Percentiles rank a stretch among this genome's conserved stretches.
These are phyloP conservation scores for Morpho deidamia DNA, from an alignment of 2,888 invertebrate genomes.

Conservation along the genomic window DNA sequence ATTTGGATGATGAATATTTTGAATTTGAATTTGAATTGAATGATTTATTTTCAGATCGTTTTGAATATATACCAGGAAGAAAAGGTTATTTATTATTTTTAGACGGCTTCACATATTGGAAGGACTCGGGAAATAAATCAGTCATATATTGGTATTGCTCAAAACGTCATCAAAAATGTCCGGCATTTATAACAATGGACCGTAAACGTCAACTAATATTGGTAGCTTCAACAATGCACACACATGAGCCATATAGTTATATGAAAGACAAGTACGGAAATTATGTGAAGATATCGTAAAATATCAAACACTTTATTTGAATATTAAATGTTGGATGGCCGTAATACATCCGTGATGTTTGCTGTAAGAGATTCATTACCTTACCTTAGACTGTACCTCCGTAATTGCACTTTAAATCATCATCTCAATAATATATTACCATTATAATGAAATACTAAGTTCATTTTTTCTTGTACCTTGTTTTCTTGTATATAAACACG, in stretches of 20 bases:
- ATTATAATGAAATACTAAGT: too few species aligned
- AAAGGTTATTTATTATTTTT: slow-evolving; percentile 31
- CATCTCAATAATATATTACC: too few species aligned
- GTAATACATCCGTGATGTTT: too few species aligned
- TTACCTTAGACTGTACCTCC: too few species aligned
- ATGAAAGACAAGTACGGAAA: slow-evolving; percentile 7
- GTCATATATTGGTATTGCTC: slow-evolving; percentile 35
- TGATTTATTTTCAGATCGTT: slow-evolving; percentile 13
- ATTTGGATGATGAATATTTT: too few species aligned
- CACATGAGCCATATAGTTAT: slow-evolving; percentile 21
- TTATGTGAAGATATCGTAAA: slow-evolving; percentile 8
- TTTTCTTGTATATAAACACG: too few species aligned
- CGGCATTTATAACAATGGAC: slow-evolving; percentile 30
- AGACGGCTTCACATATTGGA: slow-evolving; percentile 36
- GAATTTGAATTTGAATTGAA: too few species aligned
- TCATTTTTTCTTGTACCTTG: too few species aligned
- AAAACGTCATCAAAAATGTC: slow-evolving; percentile 28
- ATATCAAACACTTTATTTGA: too few species aligned
- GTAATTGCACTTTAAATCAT: too few species aligned
- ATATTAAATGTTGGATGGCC: too few species aligned
- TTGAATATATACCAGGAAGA: slow-evolving; percentile 28
- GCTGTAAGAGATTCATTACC: too few species aligned
- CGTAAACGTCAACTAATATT: slow-evolving; percentile 21
- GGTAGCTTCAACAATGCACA: slow-evolving; percentile 18
- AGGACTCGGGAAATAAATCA: slow-evolving; percentile 30